Conservation (phyloP, 2,888 invertebrate species). For the Limnephilus auricula region DNA sequence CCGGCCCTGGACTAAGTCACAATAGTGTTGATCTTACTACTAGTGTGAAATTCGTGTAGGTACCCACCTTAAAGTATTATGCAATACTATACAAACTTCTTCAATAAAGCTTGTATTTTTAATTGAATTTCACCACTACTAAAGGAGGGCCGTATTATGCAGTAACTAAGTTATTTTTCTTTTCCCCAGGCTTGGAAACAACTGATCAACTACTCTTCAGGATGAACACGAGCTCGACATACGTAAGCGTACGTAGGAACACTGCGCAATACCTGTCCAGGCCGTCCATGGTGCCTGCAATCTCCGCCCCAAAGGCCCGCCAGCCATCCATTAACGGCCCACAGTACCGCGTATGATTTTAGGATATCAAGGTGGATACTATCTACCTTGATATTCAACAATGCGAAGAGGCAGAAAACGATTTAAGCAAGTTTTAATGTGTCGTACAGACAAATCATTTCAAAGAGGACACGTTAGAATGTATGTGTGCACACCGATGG, state of each 20-base stretch:
- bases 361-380: slow-evolving; percentile 58
- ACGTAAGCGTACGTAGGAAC: slow-evolving; percentile 61
- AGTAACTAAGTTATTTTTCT: slow-evolving; percentile 3
- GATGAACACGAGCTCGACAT: slow-evolving; percentile 62
- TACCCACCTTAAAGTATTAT: too few species aligned
- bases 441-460: background rate
- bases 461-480: too few species aligned
- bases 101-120: too few species aligned
- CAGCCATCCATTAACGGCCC: slow-evolving; percentile 31
- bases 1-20: too few species aligned
- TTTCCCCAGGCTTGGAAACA: slow-evolving; percentile 60
- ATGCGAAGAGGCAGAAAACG: background rate
- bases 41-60: too few species aligned
- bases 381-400: slow-evolving; percentile 53
- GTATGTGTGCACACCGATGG: too few species aligned
- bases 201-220: slow-evolving; percentile 62
- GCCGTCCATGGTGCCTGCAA: slow-evolving; percentile 4
- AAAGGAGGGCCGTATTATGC: background rate
- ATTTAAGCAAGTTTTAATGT: background rate
- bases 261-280: slow-evolving; percentile 46
- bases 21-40: too few species aligned
- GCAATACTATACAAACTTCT: too few species aligned
- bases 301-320: slow-evolving; percentile 28
- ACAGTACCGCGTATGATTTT: slow-evolving; percentile 61
- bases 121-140: too few species aligned